phyloP scores from a whole-genome alignment of 1,140 invertebrate species.

The Apis florea region DNA sequence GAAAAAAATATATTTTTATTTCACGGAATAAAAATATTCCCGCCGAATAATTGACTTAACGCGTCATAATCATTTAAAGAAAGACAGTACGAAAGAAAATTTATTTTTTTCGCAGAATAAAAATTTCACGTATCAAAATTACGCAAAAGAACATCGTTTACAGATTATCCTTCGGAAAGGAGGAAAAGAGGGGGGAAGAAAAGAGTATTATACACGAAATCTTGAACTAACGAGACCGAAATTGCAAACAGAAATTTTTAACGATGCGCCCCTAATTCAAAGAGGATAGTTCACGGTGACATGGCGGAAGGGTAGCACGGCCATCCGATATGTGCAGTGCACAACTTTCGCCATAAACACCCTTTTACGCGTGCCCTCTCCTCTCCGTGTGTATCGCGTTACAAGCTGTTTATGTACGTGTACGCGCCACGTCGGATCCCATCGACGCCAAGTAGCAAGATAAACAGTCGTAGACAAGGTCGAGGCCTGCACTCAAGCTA shows the following conservation, averaged over 20 bases:
- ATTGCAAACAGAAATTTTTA: slow-evolving; percentile 36
- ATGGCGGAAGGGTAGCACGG: background rate
- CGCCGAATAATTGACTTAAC: too few relatives aligned
- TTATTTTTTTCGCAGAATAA: too few relatives aligned
- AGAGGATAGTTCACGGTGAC: background rate
- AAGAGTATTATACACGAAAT: background rate
- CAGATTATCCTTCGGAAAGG: background rate
- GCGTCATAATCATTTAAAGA: too few relatives aligned
- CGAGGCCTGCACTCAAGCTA: slow-evolving; percentile 30
- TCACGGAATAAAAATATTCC: too few relatives aligned
- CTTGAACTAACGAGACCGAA: slow-evolving; percentile 2
- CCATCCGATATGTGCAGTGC: background rate
- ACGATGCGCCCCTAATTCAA: slow-evolving; percentile 7
- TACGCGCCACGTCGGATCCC: slow-evolving; percentile 10
- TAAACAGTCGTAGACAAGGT: slow-evolving; percentile 49
- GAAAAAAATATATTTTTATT: too few relatives aligned
- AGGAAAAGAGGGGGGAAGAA: background rate
- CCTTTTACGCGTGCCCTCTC: background rate
- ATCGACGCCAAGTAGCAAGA: slow-evolving; percentile 51
- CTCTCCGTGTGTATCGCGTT: slow-evolving; percentile 22
- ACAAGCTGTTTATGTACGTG: slow-evolving; percentile 15
- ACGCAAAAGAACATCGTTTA: too few relatives aligned
- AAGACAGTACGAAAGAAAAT: too few relatives aligned
- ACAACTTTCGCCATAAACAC: slow-evolving; percentile 18
- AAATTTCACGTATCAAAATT: too few relatives aligned